phyloP scores from a whole-genome alignment of 2,797 vertebrate genomes.

The Lagodon rhomboides region DNA sequence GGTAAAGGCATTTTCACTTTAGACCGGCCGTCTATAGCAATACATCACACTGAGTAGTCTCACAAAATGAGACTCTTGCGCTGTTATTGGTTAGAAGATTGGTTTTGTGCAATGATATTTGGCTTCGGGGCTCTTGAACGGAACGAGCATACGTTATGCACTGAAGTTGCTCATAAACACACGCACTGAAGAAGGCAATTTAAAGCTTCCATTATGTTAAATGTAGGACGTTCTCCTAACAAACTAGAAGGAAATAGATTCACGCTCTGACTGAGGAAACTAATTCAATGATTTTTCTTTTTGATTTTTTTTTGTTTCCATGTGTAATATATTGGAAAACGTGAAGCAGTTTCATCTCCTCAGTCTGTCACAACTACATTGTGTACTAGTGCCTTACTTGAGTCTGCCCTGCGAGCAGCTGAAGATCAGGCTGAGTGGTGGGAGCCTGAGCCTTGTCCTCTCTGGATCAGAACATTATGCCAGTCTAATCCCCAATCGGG shows the following conservation, averaged over 20 bases:
- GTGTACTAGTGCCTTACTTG: constrained; percentile 88
- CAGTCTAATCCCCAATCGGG: constrained; percentile 65
- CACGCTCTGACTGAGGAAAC: constrained; percentile 36
- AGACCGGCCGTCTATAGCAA: constrained; percentile 62
- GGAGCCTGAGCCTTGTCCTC: constrained; percentile 75
- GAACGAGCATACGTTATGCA: constrained; percentile 65
- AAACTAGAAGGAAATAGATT: constrained; percentile 44
- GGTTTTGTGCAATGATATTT: constrained; percentile 55
- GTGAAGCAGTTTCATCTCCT: constrained; percentile 50
- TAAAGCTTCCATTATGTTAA: constrained; percentile 61
- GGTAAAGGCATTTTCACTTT: constrained; percentile 51
- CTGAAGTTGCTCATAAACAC: constrained; percentile 60
- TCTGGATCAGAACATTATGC: constrained; percentile 76
- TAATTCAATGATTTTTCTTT: constrained; percentile 6
- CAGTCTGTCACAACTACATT: constrained; percentile 79
- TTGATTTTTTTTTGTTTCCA: constrained; percentile 7
- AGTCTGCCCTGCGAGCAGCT: constrained; percentile 78
- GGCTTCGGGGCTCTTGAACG: constrained; percentile 46
- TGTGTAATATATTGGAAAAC: constrained; percentile 47
- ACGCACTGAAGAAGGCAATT: constrained; percentile 69
- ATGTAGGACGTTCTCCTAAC: constrained; percentile 36
- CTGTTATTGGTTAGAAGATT: constrained; percentile 54
- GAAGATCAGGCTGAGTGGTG: constrained; percentile 66
- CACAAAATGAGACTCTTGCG: constrained; percentile 22
- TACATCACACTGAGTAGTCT: constrained; percentile 61